Evolutionary conservation across 2,888 invertebrate species (phyloP).

Genomic region (Epsilonema sp.): DNA sequence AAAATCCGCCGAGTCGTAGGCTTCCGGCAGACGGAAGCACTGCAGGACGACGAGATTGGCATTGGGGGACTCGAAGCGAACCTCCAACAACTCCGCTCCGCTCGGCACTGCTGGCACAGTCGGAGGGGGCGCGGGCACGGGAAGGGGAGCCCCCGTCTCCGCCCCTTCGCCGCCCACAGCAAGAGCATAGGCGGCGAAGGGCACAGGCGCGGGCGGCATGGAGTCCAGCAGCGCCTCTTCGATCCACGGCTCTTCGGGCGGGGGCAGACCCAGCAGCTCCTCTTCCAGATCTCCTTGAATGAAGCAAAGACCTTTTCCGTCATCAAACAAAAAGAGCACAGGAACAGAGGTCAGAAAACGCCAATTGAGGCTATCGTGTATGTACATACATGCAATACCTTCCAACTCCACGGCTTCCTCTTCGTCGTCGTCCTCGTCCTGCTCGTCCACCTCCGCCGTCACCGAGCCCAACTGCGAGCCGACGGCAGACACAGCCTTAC

Average conservation of each 20-base stretch:
- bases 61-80: not conserved
- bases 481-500: not conserved
- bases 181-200: too few relatives aligned
- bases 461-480: not conserved
- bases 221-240: not conserved
- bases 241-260: not conserved
- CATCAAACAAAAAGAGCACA: too few relatives aligned
- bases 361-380: too few relatives aligned
- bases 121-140: not conserved
- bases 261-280: not conserved
- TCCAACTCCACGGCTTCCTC: too few relatives aligned
- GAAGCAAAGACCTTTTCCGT: too few relatives aligned
- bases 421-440: not conserved
- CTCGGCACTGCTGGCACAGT: not conserved
- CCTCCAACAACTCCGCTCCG: not conserved
- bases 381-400: too few relatives aligned
- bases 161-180: not conserved
- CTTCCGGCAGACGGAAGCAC: constrained; percentile 5
- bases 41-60: constrained; percentile 3
- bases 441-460: not conserved
- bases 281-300: not conserved
- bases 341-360: too few relatives aligned
- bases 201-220: too few relatives aligned
- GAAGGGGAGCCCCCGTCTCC: not conserved
- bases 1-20: not conserved